phyloP scores from a whole-genome alignment of 2,888 invertebrate species.

The Mantis religiosa region DNA sequence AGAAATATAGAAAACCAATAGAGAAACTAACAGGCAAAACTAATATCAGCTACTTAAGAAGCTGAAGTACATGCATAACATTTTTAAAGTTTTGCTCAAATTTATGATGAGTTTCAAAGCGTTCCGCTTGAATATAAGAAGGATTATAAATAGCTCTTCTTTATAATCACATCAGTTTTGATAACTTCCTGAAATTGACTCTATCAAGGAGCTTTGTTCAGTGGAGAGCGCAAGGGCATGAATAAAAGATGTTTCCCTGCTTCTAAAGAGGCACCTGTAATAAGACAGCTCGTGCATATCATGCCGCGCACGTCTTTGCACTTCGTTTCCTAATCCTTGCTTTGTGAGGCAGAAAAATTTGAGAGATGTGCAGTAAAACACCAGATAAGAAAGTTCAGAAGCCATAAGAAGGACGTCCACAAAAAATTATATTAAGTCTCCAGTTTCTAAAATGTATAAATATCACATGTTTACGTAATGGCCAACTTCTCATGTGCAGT shows the following conservation, averaged over 20 bases:
- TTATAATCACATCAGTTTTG: not conserved
- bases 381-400: not conserved
- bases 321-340: not conserved
- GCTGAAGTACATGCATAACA: too few relatives aligned
- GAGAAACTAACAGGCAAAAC: too few relatives aligned
- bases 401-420: too few relatives aligned
- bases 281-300: not conserved
- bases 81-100: not conserved
- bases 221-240: not conserved
- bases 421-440: too few relatives aligned
- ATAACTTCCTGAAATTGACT: not conserved
- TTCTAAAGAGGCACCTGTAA: not conserved
- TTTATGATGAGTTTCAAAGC: not conserved
- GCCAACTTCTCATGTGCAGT: too few relatives aligned
- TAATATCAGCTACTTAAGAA: too few relatives aligned
- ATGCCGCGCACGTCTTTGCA: not conserved
- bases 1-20: too few relatives aligned
- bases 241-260: not conserved
- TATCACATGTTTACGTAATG: too few relatives aligned
- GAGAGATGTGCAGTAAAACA: not conserved
- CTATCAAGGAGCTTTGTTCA: not conserved
- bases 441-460: too few relatives aligned
- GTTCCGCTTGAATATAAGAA: not conserved
- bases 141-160: not conserved
- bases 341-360: not conserved